phyloP scores from a whole-genome alignment of 2,113 vertebrate species.

The Oxyruncus cristatus region DNA sequence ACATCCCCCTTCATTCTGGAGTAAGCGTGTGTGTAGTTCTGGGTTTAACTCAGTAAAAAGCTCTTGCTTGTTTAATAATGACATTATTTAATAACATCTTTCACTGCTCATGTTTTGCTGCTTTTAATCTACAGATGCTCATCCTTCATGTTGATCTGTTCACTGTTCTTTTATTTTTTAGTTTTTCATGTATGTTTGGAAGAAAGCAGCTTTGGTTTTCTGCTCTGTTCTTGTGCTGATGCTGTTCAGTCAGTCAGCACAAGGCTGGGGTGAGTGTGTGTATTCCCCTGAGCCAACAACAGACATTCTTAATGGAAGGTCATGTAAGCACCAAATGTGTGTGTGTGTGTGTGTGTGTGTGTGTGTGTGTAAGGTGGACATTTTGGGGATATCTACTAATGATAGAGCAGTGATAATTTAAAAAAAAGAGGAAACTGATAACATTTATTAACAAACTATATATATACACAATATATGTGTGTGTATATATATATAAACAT shows the following conservation, averaged over 20 bases:
- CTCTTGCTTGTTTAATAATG: background rate
- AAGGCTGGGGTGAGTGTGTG: background rate
- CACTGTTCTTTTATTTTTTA: background rate
- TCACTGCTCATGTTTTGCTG: background rate
- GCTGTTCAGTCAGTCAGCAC: background rate
- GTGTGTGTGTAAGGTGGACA: background rate
- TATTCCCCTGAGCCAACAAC: background rate
- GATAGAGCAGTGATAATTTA: background rate
- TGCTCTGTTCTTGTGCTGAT: background rate
- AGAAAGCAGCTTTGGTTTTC: background rate
- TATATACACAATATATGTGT: background rate
- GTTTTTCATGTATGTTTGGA: background rate
- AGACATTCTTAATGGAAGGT: background rate
- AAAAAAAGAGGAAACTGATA: background rate
- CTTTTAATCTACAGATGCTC: background rate
- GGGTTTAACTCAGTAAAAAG: background rate
- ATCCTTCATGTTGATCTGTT: background rate
- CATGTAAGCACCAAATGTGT: background rate
- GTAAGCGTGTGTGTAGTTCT: background rate
- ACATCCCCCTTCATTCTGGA: background rate
- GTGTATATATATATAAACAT: background rate
- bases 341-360: background rate
- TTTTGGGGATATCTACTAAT: constrained; percentile 25
- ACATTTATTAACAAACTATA: background rate
- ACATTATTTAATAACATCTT: background rate